Evolutionary conservation across 1,140 invertebrate species (phyloP).

Genomic region (Saccostrea glomerata): DNA sequence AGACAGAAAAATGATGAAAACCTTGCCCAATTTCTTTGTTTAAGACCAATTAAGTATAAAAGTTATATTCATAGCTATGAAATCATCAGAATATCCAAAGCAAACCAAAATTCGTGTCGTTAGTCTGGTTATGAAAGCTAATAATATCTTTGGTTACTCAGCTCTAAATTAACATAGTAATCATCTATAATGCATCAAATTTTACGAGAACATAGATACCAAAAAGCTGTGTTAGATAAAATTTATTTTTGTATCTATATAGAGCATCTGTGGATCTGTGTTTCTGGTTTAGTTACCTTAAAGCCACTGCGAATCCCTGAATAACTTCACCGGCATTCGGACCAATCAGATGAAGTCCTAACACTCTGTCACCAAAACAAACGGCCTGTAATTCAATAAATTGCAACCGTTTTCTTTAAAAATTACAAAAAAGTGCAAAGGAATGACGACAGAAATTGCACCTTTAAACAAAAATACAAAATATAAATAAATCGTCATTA

Average conservation of each 20-base stretch:
- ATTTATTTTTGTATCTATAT: not conserved
- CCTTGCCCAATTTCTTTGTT: no score
- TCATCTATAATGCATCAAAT: not conserved
- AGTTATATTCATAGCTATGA: no score
- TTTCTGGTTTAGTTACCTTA: conserved; percentile 61
- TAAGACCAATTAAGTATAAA: no score
- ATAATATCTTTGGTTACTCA: no score
- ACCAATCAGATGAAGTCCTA: conserved; percentile 96
- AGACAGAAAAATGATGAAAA: no score
- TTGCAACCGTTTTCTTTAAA: conserved; percentile 19
- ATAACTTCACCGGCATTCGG: conserved; percentile 98
- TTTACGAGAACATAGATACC: not conserved
- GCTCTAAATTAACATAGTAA: no score
- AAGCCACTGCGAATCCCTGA: conserved; percentile 90
- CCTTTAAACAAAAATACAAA: conserved; percentile 6
- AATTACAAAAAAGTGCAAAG: not conserved
- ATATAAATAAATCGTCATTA: conserved; percentile 11
- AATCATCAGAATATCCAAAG: no score
- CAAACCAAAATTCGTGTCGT: no score
- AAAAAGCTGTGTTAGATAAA: not conserved
- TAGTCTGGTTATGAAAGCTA: no score
- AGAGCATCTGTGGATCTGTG: not conserved
- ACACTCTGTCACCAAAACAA: conserved; percentile 79
- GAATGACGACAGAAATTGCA: conserved; percentile 1
- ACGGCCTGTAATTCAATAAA: conserved; percentile 60